Percentiles rank a stretch among this genome's conserved stretches.
These are phyloP conservation scores for Thamnophis sirtalis DNA, from an alignment of 2,113 vertebrate species.

Conservation along the genomic window DNA sequence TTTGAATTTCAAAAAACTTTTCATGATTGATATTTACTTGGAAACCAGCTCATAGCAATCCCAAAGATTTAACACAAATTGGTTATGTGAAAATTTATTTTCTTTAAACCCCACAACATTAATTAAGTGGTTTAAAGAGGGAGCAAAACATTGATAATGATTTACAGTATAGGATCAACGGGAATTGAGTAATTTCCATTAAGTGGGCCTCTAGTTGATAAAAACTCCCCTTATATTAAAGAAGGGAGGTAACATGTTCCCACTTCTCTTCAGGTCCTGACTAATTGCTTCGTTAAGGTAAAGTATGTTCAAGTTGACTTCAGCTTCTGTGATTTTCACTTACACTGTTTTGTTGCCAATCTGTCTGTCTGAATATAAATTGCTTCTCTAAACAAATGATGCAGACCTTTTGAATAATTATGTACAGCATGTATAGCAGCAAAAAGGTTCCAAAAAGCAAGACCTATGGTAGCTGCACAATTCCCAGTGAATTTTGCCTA, in stretches of 20 bases:
- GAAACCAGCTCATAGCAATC: background rate
- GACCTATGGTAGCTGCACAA: no score
- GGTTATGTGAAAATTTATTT: background rate
- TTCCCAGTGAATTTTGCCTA: no score
- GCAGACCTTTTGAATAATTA: no score
- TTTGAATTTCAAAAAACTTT: no score
- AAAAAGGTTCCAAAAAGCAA: no score
- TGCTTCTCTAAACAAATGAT: no score
- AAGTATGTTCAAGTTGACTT: background rate
- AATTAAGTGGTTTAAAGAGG: background rate
- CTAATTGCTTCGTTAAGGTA: background rate
- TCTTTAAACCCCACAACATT: background rate
- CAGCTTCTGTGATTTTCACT: background rate
- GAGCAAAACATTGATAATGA: background rate
- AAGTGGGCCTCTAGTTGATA: background rate
- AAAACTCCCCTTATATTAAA: background rate
- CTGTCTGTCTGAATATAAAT: no score
- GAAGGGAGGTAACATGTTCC: background rate
- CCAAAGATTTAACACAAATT: background rate
- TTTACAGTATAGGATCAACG: background rate
- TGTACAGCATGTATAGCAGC: no score
- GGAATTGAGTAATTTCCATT: background rate
- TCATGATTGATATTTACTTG: no score
- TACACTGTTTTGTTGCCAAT: background rate
- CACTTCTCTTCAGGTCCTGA: background rate